Base-by-base conservation (phyloP, 1,140 invertebrate genomes). In the Apocrypta bakeri region DNA sequence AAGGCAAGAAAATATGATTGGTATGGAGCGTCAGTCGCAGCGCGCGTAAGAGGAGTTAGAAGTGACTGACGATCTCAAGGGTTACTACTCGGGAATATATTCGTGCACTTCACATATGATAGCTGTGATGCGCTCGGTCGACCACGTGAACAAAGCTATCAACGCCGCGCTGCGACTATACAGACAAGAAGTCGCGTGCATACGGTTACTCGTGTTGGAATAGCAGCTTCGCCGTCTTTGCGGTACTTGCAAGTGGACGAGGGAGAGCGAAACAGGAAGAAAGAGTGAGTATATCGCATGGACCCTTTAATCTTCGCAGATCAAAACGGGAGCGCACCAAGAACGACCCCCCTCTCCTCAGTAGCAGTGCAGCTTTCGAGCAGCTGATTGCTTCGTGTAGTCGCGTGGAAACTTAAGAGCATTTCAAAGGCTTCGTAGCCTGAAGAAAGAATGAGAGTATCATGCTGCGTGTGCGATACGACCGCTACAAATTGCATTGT, bases 301-400 rank as follows among this genome's bases (percentile, higher is more conserved):
- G 72, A 83, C 84, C 88, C 89, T 89, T 89, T 89, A 89, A 89
- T 89, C 89, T 90, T 89, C 86, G 84, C 84, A 87, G 88, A 89
- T 90, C 88, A 88, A 89, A 90, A 89, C 86, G 86, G 84, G 27
- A 78, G 85, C 56, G 71, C 64, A 73, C 68, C 64, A 77, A 64
- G 77, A 78, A 66, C n/a, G 37, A 64, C 8, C 21, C 14, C 40
- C 11, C 40, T 82, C 71, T 82, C 78, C 76, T 69, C 48, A 14
- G 8, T 71, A n/a, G n/a, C 33, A 9, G 7, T 75, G 40, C 78
- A 76, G 27, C 40, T 83, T 73, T 85, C 79, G 75, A 87, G 87
- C 85, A 87, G 81, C 86, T 88, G 88, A 90, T 90, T 90, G 89
- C 88, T 88, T 87, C 86, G 88, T 87, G 86, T 86, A 86, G 88